These are phyloP conservation scores for Maniola hyperantus DNA, from an alignment of 2,888 invertebrate species.

Conservation along the genomic window DNA sequence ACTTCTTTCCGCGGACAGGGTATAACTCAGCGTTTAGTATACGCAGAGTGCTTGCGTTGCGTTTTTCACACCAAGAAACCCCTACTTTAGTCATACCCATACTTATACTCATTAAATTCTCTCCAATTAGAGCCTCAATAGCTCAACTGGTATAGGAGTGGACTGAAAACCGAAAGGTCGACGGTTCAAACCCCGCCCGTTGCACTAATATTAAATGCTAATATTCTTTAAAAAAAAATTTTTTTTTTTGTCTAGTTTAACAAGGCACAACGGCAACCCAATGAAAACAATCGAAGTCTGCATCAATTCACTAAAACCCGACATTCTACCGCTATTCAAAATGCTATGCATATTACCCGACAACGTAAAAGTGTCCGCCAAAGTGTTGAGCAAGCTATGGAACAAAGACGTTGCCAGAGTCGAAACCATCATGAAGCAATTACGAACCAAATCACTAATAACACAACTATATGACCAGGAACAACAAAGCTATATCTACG, in stretches of 20 bases:
- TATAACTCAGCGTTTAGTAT: too few relatives aligned
- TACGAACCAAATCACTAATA: slow-evolving; percentile 86
- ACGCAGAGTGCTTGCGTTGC: too few relatives aligned
- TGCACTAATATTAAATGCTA: too few relatives aligned
- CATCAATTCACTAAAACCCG: slow-evolving; percentile 79
- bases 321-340: slow-evolving; percentile 79
- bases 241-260: slow-evolving; percentile 50
- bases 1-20: too few relatives aligned
- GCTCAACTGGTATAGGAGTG: too few relatives aligned
- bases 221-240: background rate
- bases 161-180: too few relatives aligned
- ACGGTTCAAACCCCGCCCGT: too few relatives aligned
- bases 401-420: slow-evolving; percentile 71
- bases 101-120: too few relatives aligned
- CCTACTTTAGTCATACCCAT: too few relatives aligned
- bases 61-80: too few relatives aligned
- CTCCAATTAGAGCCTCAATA: too few relatives aligned
- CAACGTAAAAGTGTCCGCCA: slow-evolving; percentile 85
- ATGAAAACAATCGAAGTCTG: slow-evolving; percentile 83
- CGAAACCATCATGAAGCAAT: slow-evolving; percentile 84
- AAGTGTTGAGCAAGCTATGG: slow-evolving; percentile 77
- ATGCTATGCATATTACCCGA: slow-evolving; percentile 86
- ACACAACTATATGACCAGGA: slow-evolving; percentile 84
- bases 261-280: slow-evolving; percentile 62
- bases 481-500: slow-evolving; percentile 85